Evolutionary conservation across 2,797 vertebrate species (phyloP).

Genomic region (Aplochiton taeniatus): DNA sequence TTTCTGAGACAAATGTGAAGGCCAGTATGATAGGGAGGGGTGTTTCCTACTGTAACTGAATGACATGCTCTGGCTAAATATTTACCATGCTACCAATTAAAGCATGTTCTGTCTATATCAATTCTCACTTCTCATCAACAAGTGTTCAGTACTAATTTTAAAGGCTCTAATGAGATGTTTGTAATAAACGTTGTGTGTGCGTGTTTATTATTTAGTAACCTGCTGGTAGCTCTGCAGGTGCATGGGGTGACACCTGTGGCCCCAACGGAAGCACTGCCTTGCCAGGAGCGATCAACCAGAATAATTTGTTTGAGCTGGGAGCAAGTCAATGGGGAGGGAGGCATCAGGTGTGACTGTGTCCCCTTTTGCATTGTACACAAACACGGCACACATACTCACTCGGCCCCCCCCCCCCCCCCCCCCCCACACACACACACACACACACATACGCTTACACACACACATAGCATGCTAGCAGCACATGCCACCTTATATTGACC

Average conservation of each 20-base stretch:
- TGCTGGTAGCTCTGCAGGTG: constrained; percentile 27
- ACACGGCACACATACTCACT: background rate
- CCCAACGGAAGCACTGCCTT: constrained; percentile 36
- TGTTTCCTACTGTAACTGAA: too few relatives aligned
- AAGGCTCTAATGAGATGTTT: too few relatives aligned
- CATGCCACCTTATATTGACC: background rate
- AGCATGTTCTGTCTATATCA: too few relatives aligned
- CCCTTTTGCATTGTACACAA: background rate
- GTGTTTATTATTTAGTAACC: background rate
- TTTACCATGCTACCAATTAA: too few relatives aligned
- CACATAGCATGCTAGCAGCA: background rate
- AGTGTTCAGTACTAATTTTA: too few relatives aligned
- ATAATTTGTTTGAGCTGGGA: constrained; percentile 41
- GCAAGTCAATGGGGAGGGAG: background rate
- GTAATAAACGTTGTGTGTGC: constrained; percentile 3
- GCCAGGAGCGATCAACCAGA: constrained; percentile 47
- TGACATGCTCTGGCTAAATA: too few relatives aligned
- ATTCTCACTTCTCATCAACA: too few relatives aligned
- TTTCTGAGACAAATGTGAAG: too few relatives aligned
- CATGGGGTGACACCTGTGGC: constrained; percentile 51
- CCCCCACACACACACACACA: background rate
- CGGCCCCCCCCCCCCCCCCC: background rate
- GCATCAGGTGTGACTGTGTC: background rate
- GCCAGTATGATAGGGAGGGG: too few relatives aligned
- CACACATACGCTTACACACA: background rate